Evolutionary conservation across 2,113 vertebrate species (phyloP), one percentile per base, ranked within the genome.

Genomic region (Protomyctophum bolini): DNA sequence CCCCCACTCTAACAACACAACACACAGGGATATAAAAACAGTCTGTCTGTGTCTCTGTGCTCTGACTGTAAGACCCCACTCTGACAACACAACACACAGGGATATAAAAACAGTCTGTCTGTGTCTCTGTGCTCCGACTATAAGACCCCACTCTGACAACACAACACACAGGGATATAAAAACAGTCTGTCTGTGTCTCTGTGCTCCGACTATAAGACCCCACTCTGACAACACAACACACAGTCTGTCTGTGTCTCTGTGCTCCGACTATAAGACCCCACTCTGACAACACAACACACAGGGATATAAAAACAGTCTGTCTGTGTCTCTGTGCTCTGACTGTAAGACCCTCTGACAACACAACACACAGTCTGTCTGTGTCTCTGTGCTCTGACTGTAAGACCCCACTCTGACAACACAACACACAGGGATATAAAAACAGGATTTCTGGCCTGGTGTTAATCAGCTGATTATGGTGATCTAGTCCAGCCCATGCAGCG

Each of bases 401-500:
- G 4, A 33, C 6, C 41, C 51, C 61, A 15, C 73, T 49, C 49
- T 68, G 70, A 63, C 60, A 58, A 70, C 8, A 76, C 61, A 76
- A 77, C 15, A 14, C 12, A 67, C 79, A 81, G 76, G 85, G 76
- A 86, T 75, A 59, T 75, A 59, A 29, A 86, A 56, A 74, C 64
- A 61, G 57, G 77, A 81, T 63, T 82, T 81, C 52, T 72, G 63
- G 8, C 57, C 57, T n/a, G 55, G 70, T 72, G 63, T 66, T 85
- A 90, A 91, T 88, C 82, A 87, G 86, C 89, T 89, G 87, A 91
- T 91, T 87, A 86, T 79, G 82, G 80, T 82, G 81, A 80, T 84
- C 72, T 41, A 41, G 33, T 6, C 33, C 58, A 11, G 72, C 77
- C 77, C 71, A 77, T n/a, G n/a, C n/a, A n/a, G 72, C 73, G 86